phyloP scores from a whole-genome alignment of 53 echinoderm and acorn worm species.

The Crossaster papposus region DNA sequence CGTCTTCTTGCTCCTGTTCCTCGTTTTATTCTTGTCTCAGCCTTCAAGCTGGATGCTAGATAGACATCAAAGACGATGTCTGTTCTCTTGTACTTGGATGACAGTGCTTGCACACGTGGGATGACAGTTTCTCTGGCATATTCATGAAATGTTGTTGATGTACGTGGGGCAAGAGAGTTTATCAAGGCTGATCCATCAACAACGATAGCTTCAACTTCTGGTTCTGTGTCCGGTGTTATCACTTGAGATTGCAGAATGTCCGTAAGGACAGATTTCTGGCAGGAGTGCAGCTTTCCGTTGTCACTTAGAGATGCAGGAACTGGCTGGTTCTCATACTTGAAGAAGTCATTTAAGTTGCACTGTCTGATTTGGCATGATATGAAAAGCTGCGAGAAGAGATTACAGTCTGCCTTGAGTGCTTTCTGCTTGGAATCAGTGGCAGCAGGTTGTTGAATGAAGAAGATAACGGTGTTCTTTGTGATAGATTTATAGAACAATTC shows the following conservation, averaged over 20 bases:
- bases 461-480: constrained; percentile 47
- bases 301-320: constrained; percentile 39
- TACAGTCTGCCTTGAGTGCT: background rate
- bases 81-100: constrained; percentile 18
- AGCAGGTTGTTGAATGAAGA: too few species aligned
- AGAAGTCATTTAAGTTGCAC: constrained; percentile 43
- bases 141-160: constrained; percentile 41
- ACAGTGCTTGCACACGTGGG: constrained; percentile 35
- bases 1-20: constrained; percentile 41
- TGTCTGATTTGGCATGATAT: background rate
- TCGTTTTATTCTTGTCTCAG: constrained; percentile 24
- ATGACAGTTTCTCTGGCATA: constrained; percentile 33
- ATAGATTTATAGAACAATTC: constrained; percentile 24
- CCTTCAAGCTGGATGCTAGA: constrained; percentile 39
- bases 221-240: constrained; percentile 27
- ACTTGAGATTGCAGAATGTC: background rate
- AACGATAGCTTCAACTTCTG: constrained; percentile 25
- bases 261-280: too few species aligned
- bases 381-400: constrained; percentile 1
- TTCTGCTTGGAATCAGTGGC: background rate
- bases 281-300: too few species aligned
- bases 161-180: background rate
- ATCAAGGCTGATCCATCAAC: constrained; percentile 52
- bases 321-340: constrained; percentile 41
- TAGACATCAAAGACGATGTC: constrained; percentile 65